These are phyloP conservation scores for Damaliscus lunatus DNA, from an alignment of 2,113 vertebrate genomes.

Conservation along the genomic window DNA sequence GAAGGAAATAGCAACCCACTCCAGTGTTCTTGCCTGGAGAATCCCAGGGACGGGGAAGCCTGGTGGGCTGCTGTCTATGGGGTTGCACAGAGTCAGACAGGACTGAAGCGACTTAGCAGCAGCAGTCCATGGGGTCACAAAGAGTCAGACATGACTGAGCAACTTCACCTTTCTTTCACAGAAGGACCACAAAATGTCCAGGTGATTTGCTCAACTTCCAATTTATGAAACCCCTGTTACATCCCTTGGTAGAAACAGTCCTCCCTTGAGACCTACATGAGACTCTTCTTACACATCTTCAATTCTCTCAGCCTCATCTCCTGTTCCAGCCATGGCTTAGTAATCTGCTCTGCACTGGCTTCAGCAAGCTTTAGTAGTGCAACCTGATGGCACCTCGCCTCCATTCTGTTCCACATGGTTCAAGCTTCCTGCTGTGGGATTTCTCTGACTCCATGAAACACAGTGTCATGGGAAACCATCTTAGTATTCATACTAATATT, in stretches of 20 bases:
- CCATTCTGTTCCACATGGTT: not conserved
- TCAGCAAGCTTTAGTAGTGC: not conserved
- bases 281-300: not conserved
- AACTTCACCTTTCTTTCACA: not conserved
- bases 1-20: too few relatives aligned
- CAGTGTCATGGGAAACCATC: not conserved
- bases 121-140: not conserved
- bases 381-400: not conserved
- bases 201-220: not conserved
- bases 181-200: not conserved
- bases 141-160: accelerated
- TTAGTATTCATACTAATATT: not conserved
- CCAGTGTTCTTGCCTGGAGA: too few relatives aligned
- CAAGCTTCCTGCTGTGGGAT: not conserved
- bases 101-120: too few relatives aligned
- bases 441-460: not conserved
- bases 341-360: not conserved
- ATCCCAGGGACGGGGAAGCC: too few relatives aligned
- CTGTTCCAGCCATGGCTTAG: not conserved
- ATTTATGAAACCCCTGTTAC: not conserved
- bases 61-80: too few relatives aligned
- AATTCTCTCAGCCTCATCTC: not conserved
- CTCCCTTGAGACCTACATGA: not conserved
- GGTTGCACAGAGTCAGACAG: too few relatives aligned
- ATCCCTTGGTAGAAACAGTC: not conserved